phyloP scores from a whole-genome alignment of 2,888 invertebrate species.

The Branchinecta sandiegonensis region DNA sequence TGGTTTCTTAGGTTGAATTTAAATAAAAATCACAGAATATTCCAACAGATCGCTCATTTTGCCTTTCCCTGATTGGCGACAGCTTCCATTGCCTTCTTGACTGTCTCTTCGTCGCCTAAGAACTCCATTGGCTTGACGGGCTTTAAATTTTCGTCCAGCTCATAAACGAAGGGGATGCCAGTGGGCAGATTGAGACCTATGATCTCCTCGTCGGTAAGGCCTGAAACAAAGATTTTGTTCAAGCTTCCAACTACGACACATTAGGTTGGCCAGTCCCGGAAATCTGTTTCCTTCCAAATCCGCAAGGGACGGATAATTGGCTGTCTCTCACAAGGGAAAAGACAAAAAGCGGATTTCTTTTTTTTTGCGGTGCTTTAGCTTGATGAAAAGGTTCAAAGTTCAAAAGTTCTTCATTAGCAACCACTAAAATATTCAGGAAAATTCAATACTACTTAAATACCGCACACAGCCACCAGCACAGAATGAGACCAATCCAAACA shows the following conservation, averaged over 20 bases:
- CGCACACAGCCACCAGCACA: no score
- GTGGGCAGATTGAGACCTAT: slow-evolving; percentile 62
- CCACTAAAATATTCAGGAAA: no score
- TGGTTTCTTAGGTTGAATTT: not conserved
- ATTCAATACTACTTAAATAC: no score
- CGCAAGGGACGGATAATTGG: no score
- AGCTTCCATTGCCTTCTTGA: slow-evolving; percentile 57
- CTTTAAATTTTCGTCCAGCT: slow-evolving; percentile 52
- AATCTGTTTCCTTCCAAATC: no score
- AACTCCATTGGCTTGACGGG: slow-evolving; percentile 56
- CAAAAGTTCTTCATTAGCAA: no score
- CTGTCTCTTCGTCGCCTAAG: slow-evolving; percentile 59
- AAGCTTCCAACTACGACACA: not conserved
- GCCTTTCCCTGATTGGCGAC: slow-evolving; percentile 65
- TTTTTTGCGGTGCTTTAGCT: no score
- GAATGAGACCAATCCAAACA: no score
- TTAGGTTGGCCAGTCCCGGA: no score
- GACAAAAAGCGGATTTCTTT: no score
- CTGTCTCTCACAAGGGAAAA: no score
- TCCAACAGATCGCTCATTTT: slow-evolving; percentile 36
- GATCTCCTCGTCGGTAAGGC: slow-evolving; percentile 52
- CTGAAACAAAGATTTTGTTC: slow-evolving; percentile 34
- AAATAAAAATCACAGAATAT: not conserved
- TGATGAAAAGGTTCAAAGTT: no score
- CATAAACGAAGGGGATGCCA: slow-evolving; percentile 64